These are phyloP conservation scores for Aptenodytes patagonicus DNA, from an alignment of 2,113 vertebrate species.

Conservation along the genomic window DNA sequence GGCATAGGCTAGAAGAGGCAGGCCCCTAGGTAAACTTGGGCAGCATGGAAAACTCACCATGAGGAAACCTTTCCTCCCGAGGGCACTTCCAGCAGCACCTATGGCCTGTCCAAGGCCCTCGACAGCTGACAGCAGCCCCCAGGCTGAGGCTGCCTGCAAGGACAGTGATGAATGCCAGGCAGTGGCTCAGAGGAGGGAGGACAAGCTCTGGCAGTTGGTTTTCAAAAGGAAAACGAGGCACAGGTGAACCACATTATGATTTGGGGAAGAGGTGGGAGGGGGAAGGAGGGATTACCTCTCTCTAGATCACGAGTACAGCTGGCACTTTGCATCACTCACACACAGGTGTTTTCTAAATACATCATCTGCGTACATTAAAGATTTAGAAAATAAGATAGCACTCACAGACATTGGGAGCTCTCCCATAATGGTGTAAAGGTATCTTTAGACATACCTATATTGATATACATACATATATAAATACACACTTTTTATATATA, in stretches of 20 bases:
- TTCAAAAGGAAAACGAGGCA: neutral
- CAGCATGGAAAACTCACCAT: neutral
- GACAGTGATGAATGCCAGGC: accelerated
- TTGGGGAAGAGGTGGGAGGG: neutral
- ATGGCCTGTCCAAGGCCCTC: accelerated
- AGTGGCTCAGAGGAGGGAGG: accelerated
- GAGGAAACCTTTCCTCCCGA: accelerated
- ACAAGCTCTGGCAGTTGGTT: accelerated
- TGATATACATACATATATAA: accelerated
- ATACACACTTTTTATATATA: accelerated
- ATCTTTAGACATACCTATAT: neutral
- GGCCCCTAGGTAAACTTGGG: neutral
- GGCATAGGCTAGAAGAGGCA: accelerated
- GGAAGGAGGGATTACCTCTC: neutral
- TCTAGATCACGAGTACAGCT: neutral
- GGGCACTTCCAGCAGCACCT: neutral
- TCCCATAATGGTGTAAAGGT: neutral
- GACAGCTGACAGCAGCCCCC: accelerated
- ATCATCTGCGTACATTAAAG: neutral
- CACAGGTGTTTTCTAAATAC: neutral
- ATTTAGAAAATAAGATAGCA: neutral
- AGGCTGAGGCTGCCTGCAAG: accelerated
- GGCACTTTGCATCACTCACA: neutral
- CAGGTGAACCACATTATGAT: neutral
- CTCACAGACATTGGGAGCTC: neutral